Percentiles rank a stretch among this genome's conserved stretches.
Evolutionary conservation across 2,888 invertebrate species (phyloP).

Genomic region (Acleris sparsana): DNA sequence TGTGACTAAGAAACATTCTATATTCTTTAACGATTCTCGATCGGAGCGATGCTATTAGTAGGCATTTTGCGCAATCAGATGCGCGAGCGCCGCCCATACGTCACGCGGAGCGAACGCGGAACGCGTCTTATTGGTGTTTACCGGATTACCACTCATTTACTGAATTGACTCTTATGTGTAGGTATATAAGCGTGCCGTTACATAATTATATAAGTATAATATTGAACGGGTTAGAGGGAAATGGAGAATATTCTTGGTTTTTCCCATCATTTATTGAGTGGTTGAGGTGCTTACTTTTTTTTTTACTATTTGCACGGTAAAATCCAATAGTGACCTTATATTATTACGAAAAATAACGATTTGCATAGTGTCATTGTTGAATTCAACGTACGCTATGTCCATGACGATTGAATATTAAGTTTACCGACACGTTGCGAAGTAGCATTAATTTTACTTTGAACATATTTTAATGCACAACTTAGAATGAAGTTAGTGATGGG

Average conservation of each 20-base stretch:
- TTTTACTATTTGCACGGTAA: no score
- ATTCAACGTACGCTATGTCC: no score
- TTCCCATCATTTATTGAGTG: no score
- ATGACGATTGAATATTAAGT: no score
- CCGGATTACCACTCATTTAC: slow-evolving; percentile 24
- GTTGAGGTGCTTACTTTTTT: no score
- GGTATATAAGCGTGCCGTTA: slow-evolving; percentile 1
- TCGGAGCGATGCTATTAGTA: slow-evolving; percentile 12
- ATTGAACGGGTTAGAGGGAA: background rate
- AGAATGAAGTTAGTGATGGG: background rate
- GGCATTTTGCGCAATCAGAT: slow-evolving; percentile 25
- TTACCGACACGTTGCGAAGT: no score
- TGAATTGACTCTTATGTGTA: slow-evolving; percentile 21
- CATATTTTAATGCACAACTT: slow-evolving; percentile 18
- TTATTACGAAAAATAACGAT: no score
- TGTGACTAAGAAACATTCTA: slow-evolving; percentile 7
- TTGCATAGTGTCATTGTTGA: no score
- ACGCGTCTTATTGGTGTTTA: slow-evolving; percentile 32
- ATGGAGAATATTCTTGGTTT: background rate
- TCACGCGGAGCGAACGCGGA: slow-evolving; percentile 36
- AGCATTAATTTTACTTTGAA: slow-evolving; percentile 12
- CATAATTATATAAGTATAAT: background rate
- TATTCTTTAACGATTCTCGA: slow-evolving; percentile 7
- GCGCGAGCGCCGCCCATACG: slow-evolving; percentile 39
- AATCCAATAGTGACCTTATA: no score